Percentiles rank a stretch among this genome's conserved stretches.
These are phyloP conservation scores for Gorsachius magnificus DNA, from an alignment of 2,797 vertebrate species.

Conservation along the genomic window DNA sequence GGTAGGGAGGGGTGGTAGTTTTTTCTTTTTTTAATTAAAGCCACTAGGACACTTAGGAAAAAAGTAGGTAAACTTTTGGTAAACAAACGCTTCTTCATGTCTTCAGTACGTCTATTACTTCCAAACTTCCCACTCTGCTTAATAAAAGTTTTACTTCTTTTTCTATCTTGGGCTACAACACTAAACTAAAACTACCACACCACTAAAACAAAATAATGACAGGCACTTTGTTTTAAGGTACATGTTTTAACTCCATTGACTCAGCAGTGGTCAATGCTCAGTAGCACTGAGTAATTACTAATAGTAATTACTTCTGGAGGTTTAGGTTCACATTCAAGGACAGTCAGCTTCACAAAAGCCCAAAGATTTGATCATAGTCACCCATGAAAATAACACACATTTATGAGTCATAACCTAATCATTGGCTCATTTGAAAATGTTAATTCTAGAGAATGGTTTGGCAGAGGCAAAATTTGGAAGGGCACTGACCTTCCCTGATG, in stretches of 20 bases:
- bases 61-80: background rate
- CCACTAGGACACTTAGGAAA: background rate
- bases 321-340: background rate
- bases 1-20: background rate
- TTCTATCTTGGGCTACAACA: background rate
- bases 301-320: background rate
- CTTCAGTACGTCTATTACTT: background rate
- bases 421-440: background rate
- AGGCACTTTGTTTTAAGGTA: background rate
- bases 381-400: background rate
- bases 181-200: background rate
- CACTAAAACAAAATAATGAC: background rate
- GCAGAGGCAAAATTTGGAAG: background rate
- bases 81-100: background rate
- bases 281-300: background rate
- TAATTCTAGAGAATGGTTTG: background rate
- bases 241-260: background rate
- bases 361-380: background rate
- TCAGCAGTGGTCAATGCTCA: background rate
- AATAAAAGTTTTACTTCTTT: background rate
- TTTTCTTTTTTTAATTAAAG: background rate
- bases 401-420: background rate
- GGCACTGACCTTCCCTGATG: background rate
- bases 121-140: background rate
- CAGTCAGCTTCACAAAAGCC: background rate